Base-by-base conservation (phyloP, 30 jellyfish, hydroid and myxozoan genomes). In the Aurelia aurita complex sp. Pacific region DNA sequence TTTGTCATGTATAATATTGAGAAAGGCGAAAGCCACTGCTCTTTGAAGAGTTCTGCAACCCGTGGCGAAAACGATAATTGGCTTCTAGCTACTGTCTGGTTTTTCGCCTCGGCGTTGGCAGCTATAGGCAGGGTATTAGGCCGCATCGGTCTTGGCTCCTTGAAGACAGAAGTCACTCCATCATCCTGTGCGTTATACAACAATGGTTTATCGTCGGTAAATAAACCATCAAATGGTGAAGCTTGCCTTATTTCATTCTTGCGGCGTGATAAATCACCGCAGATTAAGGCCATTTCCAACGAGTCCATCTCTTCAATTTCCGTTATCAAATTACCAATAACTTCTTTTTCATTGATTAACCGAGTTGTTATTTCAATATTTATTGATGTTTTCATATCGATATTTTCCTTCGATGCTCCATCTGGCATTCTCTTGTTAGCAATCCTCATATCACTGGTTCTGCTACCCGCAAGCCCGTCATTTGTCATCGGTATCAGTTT, bases 1-100 rank as follows among this genome's bases (percentile, higher is more conserved):
- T 68, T 86, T 17, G 89, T 57, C 89, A 86, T 17, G 85, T 86
- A 86, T 12, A 67, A 79, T 13, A 79, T 65, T 5, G 95, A 86
- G 85, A 86, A 86, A 10, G 95, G 89, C 34, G 95, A 86, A 52
- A 62, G 71, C 95, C 95, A 86, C 50, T 86, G 95, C 80, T 86
- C 95, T 60, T 69, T 76, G 43, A 86, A 76, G 10, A 86, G 85
- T 64, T 86, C 89, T 14, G 84, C 78, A 10, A 76, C 64, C 17
- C 93, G 35, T 10, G 87, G n/a, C 6, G 93, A 84, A 5, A 9
- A 43, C 2, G 78, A 57, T 4, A 66, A 4, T 3, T 40, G 51
- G 61, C 69, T 77, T 51, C 18, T 55, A 6, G 64, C 62, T 2
- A 29, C 66, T 53, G 32, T 74, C 11, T 36, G 23, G 64, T 33